These are phyloP conservation scores for Sarcophaga variegata DNA, from an alignment of 2,888 invertebrate genomes.

Conservation along the genomic window DNA sequence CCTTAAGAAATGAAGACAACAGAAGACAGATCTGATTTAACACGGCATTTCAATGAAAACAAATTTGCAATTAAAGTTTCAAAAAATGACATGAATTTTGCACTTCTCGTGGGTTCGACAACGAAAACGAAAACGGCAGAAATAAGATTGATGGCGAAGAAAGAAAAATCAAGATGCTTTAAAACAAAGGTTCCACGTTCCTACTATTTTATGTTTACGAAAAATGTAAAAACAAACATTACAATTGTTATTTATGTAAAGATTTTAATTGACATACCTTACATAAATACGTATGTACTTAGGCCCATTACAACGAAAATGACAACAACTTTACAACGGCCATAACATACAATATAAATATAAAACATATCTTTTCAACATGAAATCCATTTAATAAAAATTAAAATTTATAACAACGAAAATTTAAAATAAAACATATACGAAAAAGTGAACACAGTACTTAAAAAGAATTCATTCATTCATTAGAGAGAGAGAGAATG, in stretches of 20 bases:
- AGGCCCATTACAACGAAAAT: constrained; percentile 23
- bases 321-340: constrained; percentile 1
- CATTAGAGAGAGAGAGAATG: not conserved
- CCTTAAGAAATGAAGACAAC: not conserved
- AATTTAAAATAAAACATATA: not conserved
- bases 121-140: not conserved
- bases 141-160: not conserved
- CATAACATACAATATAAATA: not conserved
- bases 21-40: not conserved
- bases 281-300: not conserved
- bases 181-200: constrained; percentile 7
- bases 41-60: constrained; percentile 2
- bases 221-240: no score
- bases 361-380: not conserved
- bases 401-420: not conserved
- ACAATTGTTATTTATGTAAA: constrained; percentile 2
- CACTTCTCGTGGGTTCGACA: not conserved
- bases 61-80: constrained; percentile 36
- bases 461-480: constrained; percentile 10
- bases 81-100: not conserved
- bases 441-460: not conserved
- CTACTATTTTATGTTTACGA: not conserved
- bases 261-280: constrained; percentile 10
- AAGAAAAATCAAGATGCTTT: constrained; percentile 14
- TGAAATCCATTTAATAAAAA: not conserved